Conservation (phyloP, 2,113 vertebrate genomes). For the Tetrao urogallus region DNA sequence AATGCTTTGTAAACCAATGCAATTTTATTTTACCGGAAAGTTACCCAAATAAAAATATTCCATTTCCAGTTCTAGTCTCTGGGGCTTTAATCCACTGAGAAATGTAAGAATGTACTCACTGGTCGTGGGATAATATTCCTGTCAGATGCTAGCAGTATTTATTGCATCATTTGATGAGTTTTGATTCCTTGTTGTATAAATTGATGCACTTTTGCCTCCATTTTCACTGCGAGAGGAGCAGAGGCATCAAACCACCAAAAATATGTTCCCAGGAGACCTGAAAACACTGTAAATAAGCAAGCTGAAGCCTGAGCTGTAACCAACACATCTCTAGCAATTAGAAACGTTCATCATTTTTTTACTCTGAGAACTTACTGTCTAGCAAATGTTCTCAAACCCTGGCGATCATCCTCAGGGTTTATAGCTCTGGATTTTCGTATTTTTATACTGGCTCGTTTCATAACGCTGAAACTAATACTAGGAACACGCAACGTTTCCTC, state of each 20-base stretch:
- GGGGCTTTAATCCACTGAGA: conserved; percentile 21
- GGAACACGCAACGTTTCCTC: background rate
- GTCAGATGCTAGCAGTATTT: background rate
- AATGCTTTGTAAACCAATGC: background rate
- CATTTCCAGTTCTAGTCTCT: conserved; percentile 18
- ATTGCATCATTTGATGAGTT: conserved; percentile 1
- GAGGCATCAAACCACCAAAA: background rate
- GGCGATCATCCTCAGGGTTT: background rate
- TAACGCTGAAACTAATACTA: background rate
- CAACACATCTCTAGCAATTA: conserved; percentile 16
- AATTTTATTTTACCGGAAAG: conserved; percentile 35
- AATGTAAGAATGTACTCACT: background rate
- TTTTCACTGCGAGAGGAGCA: conserved; percentile 8
- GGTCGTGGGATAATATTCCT: background rate
- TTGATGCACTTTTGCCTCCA: background rate
- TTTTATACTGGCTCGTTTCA: background rate
- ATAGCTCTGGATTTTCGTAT: background rate
- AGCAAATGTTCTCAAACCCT: background rate
- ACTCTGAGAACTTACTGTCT: background rate
- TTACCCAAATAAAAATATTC: conserved; percentile 22
- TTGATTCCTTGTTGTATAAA: background rate
- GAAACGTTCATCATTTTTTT: background rate
- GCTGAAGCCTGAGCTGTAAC: conserved; percentile 6
- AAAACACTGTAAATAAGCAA: conserved; percentile 19
- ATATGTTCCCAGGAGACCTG: background rate